Percentiles rank a stretch among this genome's conserved stretches.
phyloP scores from a whole-genome alignment of 1,140 invertebrate genomes.

The Mylabris phalerata region DNA sequence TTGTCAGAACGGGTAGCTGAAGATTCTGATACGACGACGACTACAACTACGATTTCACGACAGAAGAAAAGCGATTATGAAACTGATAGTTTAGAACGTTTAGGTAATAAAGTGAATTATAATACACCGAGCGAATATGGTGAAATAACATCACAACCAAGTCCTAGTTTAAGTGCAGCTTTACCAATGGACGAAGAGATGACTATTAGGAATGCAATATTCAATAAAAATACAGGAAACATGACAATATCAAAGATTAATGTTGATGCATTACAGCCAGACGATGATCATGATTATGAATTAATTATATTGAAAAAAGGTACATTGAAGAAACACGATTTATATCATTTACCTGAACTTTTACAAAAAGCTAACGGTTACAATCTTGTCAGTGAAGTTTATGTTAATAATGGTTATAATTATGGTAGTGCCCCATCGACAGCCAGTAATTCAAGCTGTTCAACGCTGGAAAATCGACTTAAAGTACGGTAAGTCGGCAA shows the following conservation, averaged over 20 bases:
- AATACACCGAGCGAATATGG: slow-evolving; percentile 56
- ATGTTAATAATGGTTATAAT: slow-evolving; percentile 69
- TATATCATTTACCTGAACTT: slow-evolving; percentile 46
- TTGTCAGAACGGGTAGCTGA: background rate
- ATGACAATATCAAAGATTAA: slow-evolving; percentile 52
- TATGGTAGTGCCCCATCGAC: slow-evolving; percentile 53
- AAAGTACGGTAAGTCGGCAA: slow-evolving; percentile 43
- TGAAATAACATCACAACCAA: slow-evolving; percentile 58
- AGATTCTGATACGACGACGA: slow-evolving; percentile 15
- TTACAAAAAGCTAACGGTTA: slow-evolving; percentile 49
- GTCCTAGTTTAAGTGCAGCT: slow-evolving; percentile 59
- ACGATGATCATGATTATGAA: slow-evolving; percentile 45
- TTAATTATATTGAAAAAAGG: slow-evolving; percentile 47
- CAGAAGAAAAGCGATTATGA: slow-evolving; percentile 58
- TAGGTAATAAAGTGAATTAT: slow-evolving; percentile 39
- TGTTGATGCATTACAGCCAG: slow-evolving; percentile 29
- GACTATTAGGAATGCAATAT: slow-evolving; percentile 65
- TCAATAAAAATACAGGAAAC: slow-evolving; percentile 51
- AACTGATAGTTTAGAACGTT: slow-evolving; percentile 69
- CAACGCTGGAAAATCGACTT: slow-evolving; percentile 48
- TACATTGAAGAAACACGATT: slow-evolving; percentile 40
- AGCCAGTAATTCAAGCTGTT: slow-evolving; percentile 56
- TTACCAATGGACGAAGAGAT: slow-evolving; percentile 70
- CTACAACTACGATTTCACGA: slow-evolving; percentile 44
- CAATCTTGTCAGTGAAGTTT: slow-evolving; percentile 67